Conservation (phyloP, 2,113 vertebrate genomes). For the Oncorhynchus keta region DNA sequence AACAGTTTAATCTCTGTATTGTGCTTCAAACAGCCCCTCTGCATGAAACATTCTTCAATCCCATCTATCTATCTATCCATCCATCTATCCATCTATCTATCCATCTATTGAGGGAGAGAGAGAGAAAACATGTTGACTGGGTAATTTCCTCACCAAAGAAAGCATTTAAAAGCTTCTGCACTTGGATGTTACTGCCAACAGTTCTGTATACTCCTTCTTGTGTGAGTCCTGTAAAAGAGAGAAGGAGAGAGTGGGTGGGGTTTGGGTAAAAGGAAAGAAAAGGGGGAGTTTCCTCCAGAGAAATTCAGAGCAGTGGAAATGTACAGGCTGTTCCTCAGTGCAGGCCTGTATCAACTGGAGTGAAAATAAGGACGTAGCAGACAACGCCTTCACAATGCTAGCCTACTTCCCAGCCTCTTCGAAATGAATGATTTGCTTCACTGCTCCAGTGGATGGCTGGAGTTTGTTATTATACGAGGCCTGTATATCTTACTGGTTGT, state of each 20-base stretch:
- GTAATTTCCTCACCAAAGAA: slow-evolving; percentile 87
- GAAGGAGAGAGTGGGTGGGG: slow-evolving; percentile 21
- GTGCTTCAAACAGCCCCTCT: not conserved
- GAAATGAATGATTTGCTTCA: slow-evolving; percentile 14
- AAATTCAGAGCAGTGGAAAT: slow-evolving; percentile 56
- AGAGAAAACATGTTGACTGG: slow-evolving; percentile 24
- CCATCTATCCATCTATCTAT: not conserved
- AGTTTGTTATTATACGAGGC: not conserved
- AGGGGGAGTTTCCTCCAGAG: slow-evolving; percentile 21
- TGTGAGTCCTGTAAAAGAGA: slow-evolving; percentile 75
- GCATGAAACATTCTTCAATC: not conserved
- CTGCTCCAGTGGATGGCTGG: not conserved
- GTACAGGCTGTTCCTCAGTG: slow-evolving; percentile 32
- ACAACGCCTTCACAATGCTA: not conserved
- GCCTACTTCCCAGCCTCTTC: not conserved
- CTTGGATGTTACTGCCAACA: slow-evolving; percentile 97
- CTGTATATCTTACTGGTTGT: not conserved
- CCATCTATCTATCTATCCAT: not conserved
- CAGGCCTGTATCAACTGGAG: not conserved
- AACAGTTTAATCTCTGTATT: no score
- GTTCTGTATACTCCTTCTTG: slow-evolving; percentile 94
- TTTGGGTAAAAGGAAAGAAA: slow-evolving; percentile 4
- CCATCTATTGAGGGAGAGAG: not conserved
- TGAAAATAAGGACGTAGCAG: slow-evolving; percentile 25
- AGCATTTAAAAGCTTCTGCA: slow-evolving; percentile 92